Percentiles rank a stretch among this genome's conserved stretches.
Evolutionary conservation across 2,113 vertebrate species (phyloP).

Genomic region (Gila orcuttii): DNA sequence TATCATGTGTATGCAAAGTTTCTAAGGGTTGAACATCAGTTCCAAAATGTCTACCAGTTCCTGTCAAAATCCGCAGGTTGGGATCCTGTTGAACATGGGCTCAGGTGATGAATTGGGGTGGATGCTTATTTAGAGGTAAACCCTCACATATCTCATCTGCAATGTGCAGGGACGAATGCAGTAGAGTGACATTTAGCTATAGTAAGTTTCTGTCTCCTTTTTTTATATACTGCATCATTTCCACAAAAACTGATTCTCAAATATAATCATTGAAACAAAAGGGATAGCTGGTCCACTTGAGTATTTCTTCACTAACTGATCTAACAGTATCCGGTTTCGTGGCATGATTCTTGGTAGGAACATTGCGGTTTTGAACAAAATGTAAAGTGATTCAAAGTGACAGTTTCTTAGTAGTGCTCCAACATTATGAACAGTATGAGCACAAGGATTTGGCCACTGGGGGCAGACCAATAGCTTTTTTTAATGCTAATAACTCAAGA

Average conservation of each 20-base stretch:
- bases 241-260: slow-evolving; percentile 78
- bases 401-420: not conserved
- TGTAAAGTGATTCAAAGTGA: not conserved
- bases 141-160: slow-evolving; percentile 68
- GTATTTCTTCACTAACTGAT: slow-evolving; percentile 29
- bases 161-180: slow-evolving; percentile 71
- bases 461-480: not conserved
- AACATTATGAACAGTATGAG: not conserved
- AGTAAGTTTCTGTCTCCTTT: slow-evolving; percentile 70
- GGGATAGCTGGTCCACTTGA: slow-evolving; percentile 56
- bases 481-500: not conserved
- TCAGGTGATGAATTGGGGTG: slow-evolving; percentile 60
- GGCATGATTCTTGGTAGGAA: not conserved
- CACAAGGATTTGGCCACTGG: not conserved
- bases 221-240: slow-evolving; percentile 78
- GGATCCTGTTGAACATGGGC: not conserved
- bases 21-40: slow-evolving; percentile 30
- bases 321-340: slow-evolving; percentile 49
- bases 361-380: not conserved
- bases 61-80: not conserved
- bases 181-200: slow-evolving; percentile 72
- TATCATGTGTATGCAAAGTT: slow-evolving; percentile 27
- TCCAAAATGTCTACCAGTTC: not conserved
- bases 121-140: slow-evolving; percentile 40
- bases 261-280: slow-evolving; percentile 78